Base-by-base conservation (phyloP, 2,888 invertebrate genomes). In the Nymphalis c-album region DNA sequence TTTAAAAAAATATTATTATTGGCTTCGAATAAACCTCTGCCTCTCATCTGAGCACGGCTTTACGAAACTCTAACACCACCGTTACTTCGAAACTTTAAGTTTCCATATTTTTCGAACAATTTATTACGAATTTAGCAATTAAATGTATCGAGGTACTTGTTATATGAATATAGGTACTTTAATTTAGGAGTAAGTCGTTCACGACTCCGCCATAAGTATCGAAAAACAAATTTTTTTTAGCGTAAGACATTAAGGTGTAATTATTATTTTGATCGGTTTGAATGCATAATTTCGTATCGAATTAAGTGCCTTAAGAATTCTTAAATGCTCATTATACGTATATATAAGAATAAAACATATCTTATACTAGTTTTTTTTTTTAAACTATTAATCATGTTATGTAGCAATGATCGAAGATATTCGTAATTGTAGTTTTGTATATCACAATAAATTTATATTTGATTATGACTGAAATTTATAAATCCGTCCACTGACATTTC, bases 161-260 rank as follows among this genome's bases (percentile, higher is more conserved):
- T 73, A 68, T 70, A 75, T 55, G 46, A 63, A 69, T 53, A 63
- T 70, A 72, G 74, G 79, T 80, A 74, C 78, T 76, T 77, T 77
- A 64, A 79, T 78, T 80, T 81, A 85, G 86, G 83, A 85, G 87
- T 83, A 86, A 80, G 81, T 80, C 75, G 76, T 77, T 81, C 82
- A 80, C 80, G 81, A 88, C 88, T 91, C 91, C 91, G 91, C 91
- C 91, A 91, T 92, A 91, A 88, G 83, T 85, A 86, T 87, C 81
- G 85, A 81, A 76, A 81, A 84, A 82, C 78, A 80, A 80, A 80
- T 75, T 70, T 75, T n/a, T 67, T 70, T 82, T 68, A 84, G 81
- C 71, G 73, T 81, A 80, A 78, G 77, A 50, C 65, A 64, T 71
- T 66, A 67, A 66, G 57, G 51, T 68, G 61, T 71, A 67, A 63